phyloP scores from a whole-genome alignment of 2,797 vertebrate species.

The Rhabdophis nuchalis region DNA sequence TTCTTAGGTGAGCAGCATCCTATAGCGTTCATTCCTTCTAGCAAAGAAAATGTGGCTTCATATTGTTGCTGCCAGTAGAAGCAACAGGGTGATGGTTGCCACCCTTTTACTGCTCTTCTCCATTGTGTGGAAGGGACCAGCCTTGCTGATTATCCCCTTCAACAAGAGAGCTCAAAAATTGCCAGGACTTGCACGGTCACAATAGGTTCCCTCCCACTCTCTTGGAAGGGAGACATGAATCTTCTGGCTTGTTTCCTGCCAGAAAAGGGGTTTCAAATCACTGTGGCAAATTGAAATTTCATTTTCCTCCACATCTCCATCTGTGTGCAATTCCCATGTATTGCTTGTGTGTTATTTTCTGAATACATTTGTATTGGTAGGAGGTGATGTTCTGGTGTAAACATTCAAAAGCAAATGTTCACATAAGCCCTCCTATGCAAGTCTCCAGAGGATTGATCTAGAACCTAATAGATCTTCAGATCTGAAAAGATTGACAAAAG shows the following conservation, averaged over 20 bases:
- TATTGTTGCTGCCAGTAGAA: background rate
- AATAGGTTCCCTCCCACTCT: background rate
- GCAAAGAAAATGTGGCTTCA: background rate
- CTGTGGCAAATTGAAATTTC: background rate
- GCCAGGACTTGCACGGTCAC: background rate
- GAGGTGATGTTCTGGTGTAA: background rate
- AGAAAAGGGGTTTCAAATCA: background rate
- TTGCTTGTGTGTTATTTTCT: background rate
- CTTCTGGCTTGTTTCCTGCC: background rate
- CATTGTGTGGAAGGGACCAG: background rate
- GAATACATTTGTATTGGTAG: background rate
- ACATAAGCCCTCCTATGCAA: background rate
- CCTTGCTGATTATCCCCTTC: background rate
- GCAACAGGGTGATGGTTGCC: background rate
- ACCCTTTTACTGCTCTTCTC: background rate
- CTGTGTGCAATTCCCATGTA: background rate
- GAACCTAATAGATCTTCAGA: background rate
- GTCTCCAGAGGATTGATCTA: background rate
- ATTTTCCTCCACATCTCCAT: background rate
- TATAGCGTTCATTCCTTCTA: background rate
- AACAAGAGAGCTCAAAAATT: background rate
- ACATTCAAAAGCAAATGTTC: background rate
- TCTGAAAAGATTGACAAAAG: background rate
- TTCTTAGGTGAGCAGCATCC: background rate
- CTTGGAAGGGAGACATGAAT: background rate